phyloP scores from a whole-genome alignment of 2,888 invertebrate species.

The Eupithecia insigniata region DNA sequence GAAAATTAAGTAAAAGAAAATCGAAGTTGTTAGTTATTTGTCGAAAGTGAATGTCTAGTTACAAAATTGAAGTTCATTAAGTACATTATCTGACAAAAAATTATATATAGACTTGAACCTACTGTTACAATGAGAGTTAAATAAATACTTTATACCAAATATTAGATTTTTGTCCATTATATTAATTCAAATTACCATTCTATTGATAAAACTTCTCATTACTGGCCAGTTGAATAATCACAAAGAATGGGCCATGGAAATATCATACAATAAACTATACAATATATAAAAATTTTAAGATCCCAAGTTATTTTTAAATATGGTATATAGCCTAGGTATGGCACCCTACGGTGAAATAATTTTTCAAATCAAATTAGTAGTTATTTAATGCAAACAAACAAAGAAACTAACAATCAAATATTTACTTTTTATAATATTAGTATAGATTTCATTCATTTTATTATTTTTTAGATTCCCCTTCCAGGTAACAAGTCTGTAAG shows the following conservation, averaged over 20 bases:
- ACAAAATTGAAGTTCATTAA: neutral
- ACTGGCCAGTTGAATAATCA: neutral
- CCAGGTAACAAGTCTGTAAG: neutral
- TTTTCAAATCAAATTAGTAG: too few relatives aligned
- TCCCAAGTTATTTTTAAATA: too few relatives aligned
- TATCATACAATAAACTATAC: neutral
- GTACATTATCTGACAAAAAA: neutral
- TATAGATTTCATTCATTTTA: too few relatives aligned
- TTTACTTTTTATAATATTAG: too few relatives aligned
- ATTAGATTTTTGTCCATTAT: neutral
- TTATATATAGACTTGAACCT: neutral
- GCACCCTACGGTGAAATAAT: too few relatives aligned
- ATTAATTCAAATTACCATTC: neutral
- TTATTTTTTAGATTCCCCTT: neutral
- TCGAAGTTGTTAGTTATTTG: too few relatives aligned
- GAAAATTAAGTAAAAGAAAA: neutral
- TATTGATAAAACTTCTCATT: neutral
- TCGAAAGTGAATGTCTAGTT: too few relatives aligned
- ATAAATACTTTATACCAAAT: neutral
- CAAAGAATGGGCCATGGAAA: neutral
- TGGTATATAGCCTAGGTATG: too few relatives aligned
- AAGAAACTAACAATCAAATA: too few relatives aligned
- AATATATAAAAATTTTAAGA: too few relatives aligned
- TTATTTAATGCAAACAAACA: too few relatives aligned
- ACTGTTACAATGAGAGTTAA: neutral